Conservation (phyloP, 2,797 vertebrate species). For the Diplodus puntazzo region DNA sequence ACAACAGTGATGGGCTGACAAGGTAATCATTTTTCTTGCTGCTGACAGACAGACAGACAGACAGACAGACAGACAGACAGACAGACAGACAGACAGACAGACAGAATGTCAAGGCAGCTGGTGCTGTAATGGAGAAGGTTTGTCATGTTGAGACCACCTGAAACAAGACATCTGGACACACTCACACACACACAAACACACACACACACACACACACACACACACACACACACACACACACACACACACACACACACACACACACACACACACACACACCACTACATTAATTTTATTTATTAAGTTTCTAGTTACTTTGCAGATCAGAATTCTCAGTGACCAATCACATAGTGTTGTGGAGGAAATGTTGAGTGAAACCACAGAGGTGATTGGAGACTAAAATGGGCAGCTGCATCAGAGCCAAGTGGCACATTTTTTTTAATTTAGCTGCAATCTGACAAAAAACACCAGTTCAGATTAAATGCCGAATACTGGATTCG, state of each 20-base stretch:
- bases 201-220: constrained; percentile 10
- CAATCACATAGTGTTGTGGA: too few relatives aligned
- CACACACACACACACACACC: constrained; percentile 18
- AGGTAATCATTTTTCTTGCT: neutral
- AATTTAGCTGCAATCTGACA: too few relatives aligned
- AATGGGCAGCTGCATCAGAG: too few relatives aligned
- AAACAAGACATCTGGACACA: constrained; percentile 62
- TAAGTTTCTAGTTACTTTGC: too few relatives aligned
- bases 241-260: constrained; percentile 17
- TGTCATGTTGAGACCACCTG: constrained; percentile 60
- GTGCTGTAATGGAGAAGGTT: constrained; percentile 66
- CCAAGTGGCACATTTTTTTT: too few relatives aligned
- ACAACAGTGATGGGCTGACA: neutral
- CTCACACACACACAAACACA: constrained; percentile 10
- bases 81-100: neutral
- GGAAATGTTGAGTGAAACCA: too few relatives aligned
- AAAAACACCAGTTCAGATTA: too few relatives aligned
- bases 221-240: too few relatives aligned
- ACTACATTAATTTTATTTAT: neutral
- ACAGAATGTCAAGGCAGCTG: constrained; percentile 57
- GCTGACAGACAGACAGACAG: constrained; percentile 11
- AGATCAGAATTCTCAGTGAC: too few relatives aligned
- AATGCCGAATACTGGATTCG: too few relatives aligned
- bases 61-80: constrained; percentile 7
- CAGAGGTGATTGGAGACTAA: too few relatives aligned